A percentile compares a stretch with the other conserved stretches of the same genome.
phyloP scores from a whole-genome alignment of 2,888 invertebrate species.

The Morinoia aosen region DNA sequence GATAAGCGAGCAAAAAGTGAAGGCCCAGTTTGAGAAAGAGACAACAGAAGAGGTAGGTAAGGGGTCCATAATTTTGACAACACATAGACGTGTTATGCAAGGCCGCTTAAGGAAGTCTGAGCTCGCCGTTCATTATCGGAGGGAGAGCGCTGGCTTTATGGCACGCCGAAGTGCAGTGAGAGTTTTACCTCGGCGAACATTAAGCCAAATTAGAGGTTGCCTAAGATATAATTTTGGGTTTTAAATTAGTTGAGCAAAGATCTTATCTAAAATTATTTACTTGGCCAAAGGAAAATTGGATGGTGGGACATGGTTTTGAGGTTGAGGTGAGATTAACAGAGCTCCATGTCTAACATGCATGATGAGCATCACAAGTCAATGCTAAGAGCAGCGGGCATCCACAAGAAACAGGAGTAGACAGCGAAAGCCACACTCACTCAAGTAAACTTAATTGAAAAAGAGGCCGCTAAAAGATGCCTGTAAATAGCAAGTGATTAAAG shows the following conservation, averaged over 20 bases:
- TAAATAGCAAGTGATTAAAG: background rate
- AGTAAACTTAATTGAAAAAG: background rate
- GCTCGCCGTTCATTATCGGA: background rate
- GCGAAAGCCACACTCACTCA: background rate
- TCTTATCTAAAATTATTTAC: slow-evolving; percentile 45
- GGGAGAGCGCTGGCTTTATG: background rate
- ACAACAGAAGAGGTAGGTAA: background rate
- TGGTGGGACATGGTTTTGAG: slow-evolving; percentile 29
- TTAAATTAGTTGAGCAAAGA: slow-evolving; percentile 52
- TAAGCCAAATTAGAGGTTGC: slow-evolving; percentile 43
- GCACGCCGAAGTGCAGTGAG: background rate
- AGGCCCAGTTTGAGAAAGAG: background rate
- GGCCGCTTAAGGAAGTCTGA: background rate
- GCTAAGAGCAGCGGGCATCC: background rate
- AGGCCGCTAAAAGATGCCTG: background rate
- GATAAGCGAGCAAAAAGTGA: background rate
- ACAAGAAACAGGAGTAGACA: background rate
- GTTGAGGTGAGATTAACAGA: slow-evolving; percentile 8
- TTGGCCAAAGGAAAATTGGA: slow-evolving; percentile 18
- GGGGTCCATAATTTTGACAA: background rate
- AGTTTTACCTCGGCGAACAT: background rate
- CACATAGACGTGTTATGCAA: background rate
- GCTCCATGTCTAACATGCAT: slow-evolving; percentile 7
- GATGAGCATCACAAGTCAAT: background rate
- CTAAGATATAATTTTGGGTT: slow-evolving; percentile 46